phyloP scores from a whole-genome alignment of 2,888 invertebrate genomes.

The Norana najaformis region DNA sequence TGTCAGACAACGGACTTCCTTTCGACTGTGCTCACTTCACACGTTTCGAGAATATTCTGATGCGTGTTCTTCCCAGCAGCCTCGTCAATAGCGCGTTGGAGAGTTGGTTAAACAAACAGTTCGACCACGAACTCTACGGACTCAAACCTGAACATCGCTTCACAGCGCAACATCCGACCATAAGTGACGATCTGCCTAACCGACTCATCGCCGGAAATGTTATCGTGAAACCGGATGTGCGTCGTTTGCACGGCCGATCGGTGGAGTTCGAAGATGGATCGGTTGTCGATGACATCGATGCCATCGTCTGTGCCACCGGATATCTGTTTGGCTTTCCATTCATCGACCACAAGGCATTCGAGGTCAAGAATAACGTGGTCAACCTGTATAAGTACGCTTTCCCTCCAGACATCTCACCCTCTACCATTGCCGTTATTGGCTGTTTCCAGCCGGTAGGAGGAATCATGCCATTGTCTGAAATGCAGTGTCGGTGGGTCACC shows the following conservation, averaged over 20 bases:
- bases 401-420: constrained; percentile 55
- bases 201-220: constrained; percentile 58
- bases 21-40: constrained; percentile 48
- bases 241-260: constrained; percentile 50
- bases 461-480: constrained; percentile 64
- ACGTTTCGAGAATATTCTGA: constrained; percentile 38
- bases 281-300: constrained; percentile 54
- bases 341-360: constrained; percentile 54
- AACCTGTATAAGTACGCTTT: constrained; percentile 62
- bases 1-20: constrained; percentile 52
- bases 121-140: constrained; percentile 61
- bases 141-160: constrained; percentile 59
- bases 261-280: constrained; percentile 57
- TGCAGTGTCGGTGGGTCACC: constrained; percentile 63
- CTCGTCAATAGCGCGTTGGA: constrained; percentile 33
- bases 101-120: constrained; percentile 50
- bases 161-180: constrained; percentile 56
- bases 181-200: constrained; percentile 63
- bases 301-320: constrained; percentile 59
- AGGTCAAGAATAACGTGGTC: constrained; percentile 53
- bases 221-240: constrained; percentile 55
- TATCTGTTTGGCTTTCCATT: constrained; percentile 63
- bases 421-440: constrained; percentile 63
- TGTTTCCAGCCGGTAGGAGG: constrained; percentile 63
- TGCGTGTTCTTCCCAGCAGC: constrained; percentile 10